A percentile compares a stretch with the other conserved stretches of the same genome.
Evolutionary conservation across 53 echinoderm and acorn worm species (phyloP).

Genomic region (Astropecten irregularis): DNA sequence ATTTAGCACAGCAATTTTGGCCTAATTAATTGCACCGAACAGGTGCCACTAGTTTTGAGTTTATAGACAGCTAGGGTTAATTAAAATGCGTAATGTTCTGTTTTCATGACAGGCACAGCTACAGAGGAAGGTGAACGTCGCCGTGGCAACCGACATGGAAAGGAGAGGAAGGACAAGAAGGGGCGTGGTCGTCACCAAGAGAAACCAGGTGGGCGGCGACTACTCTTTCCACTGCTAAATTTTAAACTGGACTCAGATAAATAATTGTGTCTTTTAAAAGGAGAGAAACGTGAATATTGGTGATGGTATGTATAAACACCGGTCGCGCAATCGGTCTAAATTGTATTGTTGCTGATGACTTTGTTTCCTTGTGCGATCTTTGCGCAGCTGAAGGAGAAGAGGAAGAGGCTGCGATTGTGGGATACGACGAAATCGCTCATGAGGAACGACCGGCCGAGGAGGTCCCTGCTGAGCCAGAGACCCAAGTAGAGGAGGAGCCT

Average conservation of each 20-base stretch:
- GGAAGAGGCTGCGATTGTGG: not conserved
- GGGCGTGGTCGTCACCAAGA: slow-evolving; percentile 3
- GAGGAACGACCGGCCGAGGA: not conserved
- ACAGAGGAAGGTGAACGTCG: slow-evolving; percentile 10
- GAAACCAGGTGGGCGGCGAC: slow-evolving; percentile 11
- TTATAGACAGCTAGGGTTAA: too few relatives aligned
- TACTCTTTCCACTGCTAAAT: too few relatives aligned
- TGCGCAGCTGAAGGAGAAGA: not conserved
- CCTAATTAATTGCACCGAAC: too few relatives aligned
- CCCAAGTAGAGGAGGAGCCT: not conserved
- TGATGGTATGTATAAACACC: not conserved
- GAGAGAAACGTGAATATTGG: not conserved
- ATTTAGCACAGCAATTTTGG: too few relatives aligned
- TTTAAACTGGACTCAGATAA: not conserved
- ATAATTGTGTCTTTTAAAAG: not conserved
- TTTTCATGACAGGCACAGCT: not conserved
- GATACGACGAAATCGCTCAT: not conserved
- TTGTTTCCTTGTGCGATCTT: not conserved
- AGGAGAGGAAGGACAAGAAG: slow-evolving; percentile 5
- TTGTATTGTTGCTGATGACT: not conserved
- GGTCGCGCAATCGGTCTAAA: not conserved
- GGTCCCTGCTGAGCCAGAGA: not conserved
- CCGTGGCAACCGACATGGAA: slow-evolving; percentile 32
- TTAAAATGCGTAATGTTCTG: not conserved
- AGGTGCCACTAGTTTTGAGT: too few relatives aligned